Evolutionary conservation across 1,140 invertebrate genomes (phyloP), one percentile per base, ranked within the genome.

Genomic region (Heliothis subflexa): DNA sequence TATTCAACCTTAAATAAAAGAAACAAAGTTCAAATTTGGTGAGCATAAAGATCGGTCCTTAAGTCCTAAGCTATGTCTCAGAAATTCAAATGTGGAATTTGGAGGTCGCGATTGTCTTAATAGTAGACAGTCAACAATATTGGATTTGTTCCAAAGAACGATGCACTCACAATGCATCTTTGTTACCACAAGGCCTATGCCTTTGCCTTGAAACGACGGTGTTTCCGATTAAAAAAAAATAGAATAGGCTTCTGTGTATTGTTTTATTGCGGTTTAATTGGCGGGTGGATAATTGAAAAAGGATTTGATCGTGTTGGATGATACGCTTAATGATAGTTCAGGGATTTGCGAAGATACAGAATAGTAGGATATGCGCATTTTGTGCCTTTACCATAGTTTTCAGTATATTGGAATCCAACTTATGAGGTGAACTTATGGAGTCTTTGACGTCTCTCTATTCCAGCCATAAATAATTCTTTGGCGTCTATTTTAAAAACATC

Each of bases 71-170:
- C 21, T 16, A 52, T 45, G 74, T 62, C 55, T 50, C 55, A 68
- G 52, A 75, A 88, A 91, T 91, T 92, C 90, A 90, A 91, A 93
- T 93, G 89, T 85, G 89, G 90, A 90, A 93, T 93, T 93, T 92
- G 90, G 90, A 92, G 90, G 91, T 88, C 91, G 79, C 83, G 81
- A 87, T 89, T 86, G 85, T 88, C 74, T 77, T 77, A 66, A 49
- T 50, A 77, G 74, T 77, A 77, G 74, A 77, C 74, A 68, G 61
- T 45, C 87, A 88, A 90, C 89, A 93, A 90, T 93, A 91, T 93
- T 93, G 91, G 91, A 93, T 91, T 89, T 78, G 88, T 90, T 93
- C 91, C 91, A 93, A 92, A 83, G 81, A 83, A 80, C 81, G 83
- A 78, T 84, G 83, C 83, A 88, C 84, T 84, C 83, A 93, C 91